These are phyloP conservation scores for Clavelina lepadiformis DNA, from an alignment of 23 tunicate genomes.

Conservation along the genomic window DNA sequence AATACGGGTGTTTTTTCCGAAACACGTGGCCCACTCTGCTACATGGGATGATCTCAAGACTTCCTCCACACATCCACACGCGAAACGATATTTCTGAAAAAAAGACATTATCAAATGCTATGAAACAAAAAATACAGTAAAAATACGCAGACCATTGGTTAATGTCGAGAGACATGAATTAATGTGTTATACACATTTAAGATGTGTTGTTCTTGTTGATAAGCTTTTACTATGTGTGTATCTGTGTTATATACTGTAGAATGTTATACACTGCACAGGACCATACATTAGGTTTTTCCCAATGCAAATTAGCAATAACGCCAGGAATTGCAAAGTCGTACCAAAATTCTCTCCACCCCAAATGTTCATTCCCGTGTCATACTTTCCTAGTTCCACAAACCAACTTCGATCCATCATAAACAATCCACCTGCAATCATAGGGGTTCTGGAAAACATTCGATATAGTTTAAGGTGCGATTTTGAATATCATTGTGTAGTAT, in stretches of 20 bases:
- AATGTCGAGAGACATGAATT: no score
- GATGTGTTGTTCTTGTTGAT: no score
- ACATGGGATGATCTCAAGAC: slow-evolving; percentile 82
- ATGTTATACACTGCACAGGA: no score
- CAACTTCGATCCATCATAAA: slow-evolving; percentile 58
- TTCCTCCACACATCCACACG: slow-evolving; percentile 92
- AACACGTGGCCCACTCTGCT: slow-evolving; percentile 92
- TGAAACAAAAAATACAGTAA: no score
- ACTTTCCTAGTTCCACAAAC: slow-evolving; percentile 72
- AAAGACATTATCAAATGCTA: not conserved
- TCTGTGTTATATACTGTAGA: no score
- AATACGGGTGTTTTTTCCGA: slow-evolving; percentile 82
- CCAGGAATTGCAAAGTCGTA: slow-evolving; percentile 16
- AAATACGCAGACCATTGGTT: no score
- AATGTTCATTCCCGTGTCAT: slow-evolving; percentile 84
- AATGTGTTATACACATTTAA: no score
- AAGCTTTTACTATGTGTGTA: no score
- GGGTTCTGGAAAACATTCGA: slow-evolving; percentile 54
- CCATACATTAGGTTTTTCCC: no score
- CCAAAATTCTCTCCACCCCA: slow-evolving; percentile 98
- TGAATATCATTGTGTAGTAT: no score
- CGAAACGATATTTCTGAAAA: slow-evolving; percentile 81
- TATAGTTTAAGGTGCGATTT: no score
- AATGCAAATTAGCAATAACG: no score
- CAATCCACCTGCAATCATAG: slow-evolving; percentile 93